Base-by-base conservation (phyloP, 1,140 invertebrate genomes). In the Drosophila repletoides region DNA sequence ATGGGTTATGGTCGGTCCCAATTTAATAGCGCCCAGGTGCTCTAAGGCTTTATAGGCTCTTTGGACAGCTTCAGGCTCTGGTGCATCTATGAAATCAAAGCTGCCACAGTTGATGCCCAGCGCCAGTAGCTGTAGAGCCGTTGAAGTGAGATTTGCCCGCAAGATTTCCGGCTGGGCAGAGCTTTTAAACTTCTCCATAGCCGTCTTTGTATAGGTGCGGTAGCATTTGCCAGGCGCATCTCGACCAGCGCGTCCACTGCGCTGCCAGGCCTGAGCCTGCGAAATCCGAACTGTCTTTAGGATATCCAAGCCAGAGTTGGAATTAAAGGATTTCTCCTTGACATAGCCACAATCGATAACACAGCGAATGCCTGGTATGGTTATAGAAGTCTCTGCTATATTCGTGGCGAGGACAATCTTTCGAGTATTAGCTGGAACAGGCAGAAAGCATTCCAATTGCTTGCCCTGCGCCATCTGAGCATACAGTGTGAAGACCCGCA, bases 381-480 rank as follows among this genome's bases (percentile, higher is more conserved):
- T 99, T 1, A 99, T 93, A 3, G 97, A 98, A 1, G 98, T 98
- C 91, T 99, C 98, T 2, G 98, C 98, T 63, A 99, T 97, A 90
- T 99, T 99, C 15, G 98, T 99, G n/a, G 97, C 94, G 41, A 99
- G 91, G 66, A 99, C 94, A 9, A 99, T 94, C 92, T 99, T 99
- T 28, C 98, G 91, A 15, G 92, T 92, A 49, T 94, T 95, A 7
- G 90, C 75, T 7, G 94, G 92, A 1, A 94, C 92, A 3, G 93
- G 91, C 64, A 93, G 91, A 87, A 98, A 97, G 6, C 95, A 96
- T 76, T 94, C 93, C 67, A 96, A 88, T 91, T 98, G 97, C 72
- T 95, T 93, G 14, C 93, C 91, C 10, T 94, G 93, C 2, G 96
- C 93, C 52, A 98, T 89, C 17, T 96, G 94, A 1, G 97, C 95